A percentile compares a stretch with the other conserved stretches of the same genome.
Evolutionary conservation across 92 coral and sea anemone genomes (phyloP).

Genomic region (Palythoa caribaeorum): DNA sequence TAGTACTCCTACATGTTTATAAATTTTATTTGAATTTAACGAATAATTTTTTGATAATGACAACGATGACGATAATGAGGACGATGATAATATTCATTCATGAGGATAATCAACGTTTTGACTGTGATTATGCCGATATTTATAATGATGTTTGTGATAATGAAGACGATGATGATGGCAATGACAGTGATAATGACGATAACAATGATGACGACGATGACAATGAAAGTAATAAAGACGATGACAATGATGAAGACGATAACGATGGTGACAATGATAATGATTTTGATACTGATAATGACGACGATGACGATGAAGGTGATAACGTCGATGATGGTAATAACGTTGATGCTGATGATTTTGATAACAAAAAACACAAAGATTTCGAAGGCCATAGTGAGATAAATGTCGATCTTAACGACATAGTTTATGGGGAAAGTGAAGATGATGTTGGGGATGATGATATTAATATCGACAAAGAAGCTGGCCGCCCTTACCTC

Average conservation of each 20-base stretch:
- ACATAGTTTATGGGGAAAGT: background rate
- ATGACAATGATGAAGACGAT: background rate
- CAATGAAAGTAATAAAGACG: background rate
- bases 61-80: background rate
- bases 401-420: background rate
- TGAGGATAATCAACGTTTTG: background rate
- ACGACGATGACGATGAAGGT: background rate
- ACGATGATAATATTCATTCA: too few species aligned
- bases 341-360: background rate
- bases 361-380: background rate
- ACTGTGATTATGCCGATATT: background rate
- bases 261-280: background rate
- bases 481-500: conserved; percentile 55
- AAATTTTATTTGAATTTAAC: too few species aligned
- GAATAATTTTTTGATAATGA: background rate
- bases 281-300: background rate
- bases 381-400: background rate
- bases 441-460: background rate
- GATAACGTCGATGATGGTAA: background rate
- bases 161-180: background rate
- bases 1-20: too few species aligned
- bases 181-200: background rate
- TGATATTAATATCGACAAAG: background rate
- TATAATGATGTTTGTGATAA: background rate
- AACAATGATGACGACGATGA: background rate